Percentiles rank a stretch among this genome's conserved stretches.
These are phyloP conservation scores for Mythimna albipuncta DNA, from an alignment of 2,888 invertebrate species.

Conservation along the genomic window DNA sequence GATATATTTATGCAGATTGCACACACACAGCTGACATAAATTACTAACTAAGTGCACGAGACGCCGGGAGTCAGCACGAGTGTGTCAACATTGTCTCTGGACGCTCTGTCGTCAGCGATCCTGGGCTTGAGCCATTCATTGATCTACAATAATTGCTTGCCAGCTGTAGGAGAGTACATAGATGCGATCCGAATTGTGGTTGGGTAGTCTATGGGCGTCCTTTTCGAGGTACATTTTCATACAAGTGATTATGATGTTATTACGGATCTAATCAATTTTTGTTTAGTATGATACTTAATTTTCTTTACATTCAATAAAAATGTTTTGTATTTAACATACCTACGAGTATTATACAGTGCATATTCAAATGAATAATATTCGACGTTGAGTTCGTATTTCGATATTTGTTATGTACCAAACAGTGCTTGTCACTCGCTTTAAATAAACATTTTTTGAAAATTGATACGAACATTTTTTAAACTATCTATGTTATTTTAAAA, in stretches of 20 bases:
- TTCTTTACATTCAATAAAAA: not conserved
- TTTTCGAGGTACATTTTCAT: no score
- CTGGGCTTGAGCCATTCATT: conserved; percentile 72
- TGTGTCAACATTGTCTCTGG: conserved; percentile 69
- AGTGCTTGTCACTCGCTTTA: conserved; percentile 23
- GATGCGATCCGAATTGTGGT: conserved; percentile 53
- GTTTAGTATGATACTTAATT: no score
- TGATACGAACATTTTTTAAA: not conserved
- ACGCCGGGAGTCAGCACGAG: conserved; percentile 66
- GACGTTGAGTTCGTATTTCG: not conserved
- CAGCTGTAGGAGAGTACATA: conserved; percentile 60
- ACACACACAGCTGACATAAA: conserved; percentile 51
- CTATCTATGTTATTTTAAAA: no score
- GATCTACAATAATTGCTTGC: conserved; percentile 77
- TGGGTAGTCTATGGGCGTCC: no score
- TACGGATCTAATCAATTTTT: no score
- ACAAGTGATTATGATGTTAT: no score
- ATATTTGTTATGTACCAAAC: conserved; percentile 20
- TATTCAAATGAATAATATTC: conserved; percentile 19
- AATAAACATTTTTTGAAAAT: conserved; percentile 1
- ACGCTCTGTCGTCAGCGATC: conserved; percentile 73
- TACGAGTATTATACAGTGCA: not conserved
- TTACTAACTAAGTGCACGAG: conserved; percentile 59
- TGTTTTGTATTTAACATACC: not conserved
- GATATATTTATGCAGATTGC: conserved; percentile 52